A percentile compares a stretch with the other conserved stretches of the same genome.
Conservation (phyloP, 2,113 vertebrate genomes). For the Cygnus atratus region DNA sequence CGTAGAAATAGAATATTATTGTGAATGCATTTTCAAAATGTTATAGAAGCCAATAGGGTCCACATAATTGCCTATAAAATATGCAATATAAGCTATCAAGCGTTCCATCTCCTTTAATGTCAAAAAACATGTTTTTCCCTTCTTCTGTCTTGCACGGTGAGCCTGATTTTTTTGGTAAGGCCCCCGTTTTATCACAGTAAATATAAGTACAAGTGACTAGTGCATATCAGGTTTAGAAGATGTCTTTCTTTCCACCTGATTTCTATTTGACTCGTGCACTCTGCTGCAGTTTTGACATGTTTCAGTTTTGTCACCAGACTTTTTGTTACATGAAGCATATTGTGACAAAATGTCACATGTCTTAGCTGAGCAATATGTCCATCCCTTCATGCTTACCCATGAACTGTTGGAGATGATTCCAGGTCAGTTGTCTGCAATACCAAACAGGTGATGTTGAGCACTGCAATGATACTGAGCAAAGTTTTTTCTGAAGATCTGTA, state of each 20-base stretch:
- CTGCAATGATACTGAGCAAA: neutral
- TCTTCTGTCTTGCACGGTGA: neutral
- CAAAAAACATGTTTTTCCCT: neutral
- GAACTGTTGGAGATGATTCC: neutral
- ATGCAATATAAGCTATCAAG: neutral
- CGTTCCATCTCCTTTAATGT: neutral
- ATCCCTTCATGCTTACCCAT: neutral
- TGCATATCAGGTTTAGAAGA: neutral
- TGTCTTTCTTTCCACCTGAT: neutral
- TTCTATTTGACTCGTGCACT: constrained; percentile 20
- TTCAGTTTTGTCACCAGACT: constrained; percentile 10
- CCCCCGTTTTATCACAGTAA: neutral
- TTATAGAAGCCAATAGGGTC: constrained; percentile 48
- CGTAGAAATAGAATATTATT: constrained; percentile 67
- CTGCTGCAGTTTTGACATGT: neutral
- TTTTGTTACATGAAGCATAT: neutral
- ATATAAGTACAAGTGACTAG: neutral
- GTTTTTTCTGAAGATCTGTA: neutral
- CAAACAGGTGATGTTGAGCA: neutral
- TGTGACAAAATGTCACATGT: neutral
- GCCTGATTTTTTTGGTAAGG: constrained; percentile 11
- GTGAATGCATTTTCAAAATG: constrained; percentile 66
- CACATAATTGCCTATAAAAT: neutral
- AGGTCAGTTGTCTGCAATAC: neutral
- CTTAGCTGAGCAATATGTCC: neutral